phyloP scores from a whole-genome alignment of 2,888 invertebrate genomes.

The Thera britannica region DNA sequence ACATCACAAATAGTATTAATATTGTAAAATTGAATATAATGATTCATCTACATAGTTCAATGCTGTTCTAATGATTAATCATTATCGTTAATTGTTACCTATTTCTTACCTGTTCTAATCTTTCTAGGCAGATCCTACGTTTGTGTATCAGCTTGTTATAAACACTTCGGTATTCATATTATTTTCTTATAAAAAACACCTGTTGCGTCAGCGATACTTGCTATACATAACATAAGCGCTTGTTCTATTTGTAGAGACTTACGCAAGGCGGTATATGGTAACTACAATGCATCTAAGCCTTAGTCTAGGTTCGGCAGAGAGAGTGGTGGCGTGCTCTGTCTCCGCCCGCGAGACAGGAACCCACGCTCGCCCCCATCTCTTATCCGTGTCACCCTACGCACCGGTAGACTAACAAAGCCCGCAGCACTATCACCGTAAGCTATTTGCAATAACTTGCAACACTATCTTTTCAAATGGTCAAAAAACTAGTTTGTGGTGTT shows the following conservation, averaged over 20 bases:
- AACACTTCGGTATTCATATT: neutral
- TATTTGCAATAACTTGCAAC: conserved; percentile 39
- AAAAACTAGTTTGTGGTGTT: conserved; percentile 41
- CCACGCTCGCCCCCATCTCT: conserved; percentile 54
- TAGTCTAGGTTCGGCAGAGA: conserved; percentile 29
- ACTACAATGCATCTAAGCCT: conserved; percentile 12
- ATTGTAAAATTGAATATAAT: too few species aligned
- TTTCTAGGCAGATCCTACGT: neutral
- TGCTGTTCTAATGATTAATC: neutral
- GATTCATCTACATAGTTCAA: too few species aligned
- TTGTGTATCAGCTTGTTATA: neutral
- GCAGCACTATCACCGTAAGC: conserved; percentile 37
- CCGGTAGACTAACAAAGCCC: conserved; percentile 39
- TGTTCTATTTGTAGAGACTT: conserved; percentile 45
- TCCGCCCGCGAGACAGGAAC: conserved; percentile 53
- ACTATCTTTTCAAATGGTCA: conserved; percentile 36
- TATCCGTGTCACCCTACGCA: conserved; percentile 58
- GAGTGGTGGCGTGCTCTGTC: conserved; percentile 44
- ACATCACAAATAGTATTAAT: neutral
- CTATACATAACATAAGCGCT: conserved; percentile 12
- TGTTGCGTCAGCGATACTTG: conserved; percentile 9
- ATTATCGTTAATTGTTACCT: neutral
- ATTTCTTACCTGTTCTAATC: neutral
- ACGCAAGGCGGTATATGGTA: conserved; percentile 38
- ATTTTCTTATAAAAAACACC: neutral